These are phyloP conservation scores for Stegostoma tigrinum DNA, from an alignment of 2,113 vertebrate species.

Conservation along the genomic window DNA sequence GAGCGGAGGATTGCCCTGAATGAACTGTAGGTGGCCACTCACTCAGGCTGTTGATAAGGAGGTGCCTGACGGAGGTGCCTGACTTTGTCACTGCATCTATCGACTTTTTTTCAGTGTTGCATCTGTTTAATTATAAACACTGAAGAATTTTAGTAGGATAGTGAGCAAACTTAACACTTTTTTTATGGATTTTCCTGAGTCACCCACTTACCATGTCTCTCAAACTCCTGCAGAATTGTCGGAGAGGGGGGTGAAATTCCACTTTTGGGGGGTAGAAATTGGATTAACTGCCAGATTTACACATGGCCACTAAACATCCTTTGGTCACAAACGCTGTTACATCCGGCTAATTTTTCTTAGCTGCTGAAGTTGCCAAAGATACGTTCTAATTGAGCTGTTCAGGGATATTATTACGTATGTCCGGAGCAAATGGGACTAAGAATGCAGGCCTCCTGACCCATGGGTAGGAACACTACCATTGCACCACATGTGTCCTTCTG, in stretches of 20 bases:
- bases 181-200: not conserved
- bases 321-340: too few relatives aligned
- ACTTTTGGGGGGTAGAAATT: not conserved
- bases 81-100: not conserved
- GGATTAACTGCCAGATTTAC: not conserved
- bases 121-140: not conserved
- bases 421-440: too few relatives aligned
- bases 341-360: not conserved
- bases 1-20: conserved; percentile 35
- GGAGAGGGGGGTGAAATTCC: not conserved
- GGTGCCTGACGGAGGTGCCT: not conserved
- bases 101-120: too few relatives aligned
- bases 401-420: too few relatives aligned
- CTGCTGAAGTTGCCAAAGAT: not conserved
- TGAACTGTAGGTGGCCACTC: not conserved
- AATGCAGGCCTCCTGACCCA: too few relatives aligned
- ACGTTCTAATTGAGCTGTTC: too few relatives aligned
- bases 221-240: not conserved
- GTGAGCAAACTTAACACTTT: not conserved
- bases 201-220: not conserved
- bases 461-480: too few relatives aligned
- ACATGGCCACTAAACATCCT: not conserved
- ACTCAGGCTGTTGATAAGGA: not conserved
- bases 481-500: too few relatives aligned
- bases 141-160: not conserved